Conservation (phyloP, 2,888 invertebrate species). For the Alloplasta piceator region DNA sequence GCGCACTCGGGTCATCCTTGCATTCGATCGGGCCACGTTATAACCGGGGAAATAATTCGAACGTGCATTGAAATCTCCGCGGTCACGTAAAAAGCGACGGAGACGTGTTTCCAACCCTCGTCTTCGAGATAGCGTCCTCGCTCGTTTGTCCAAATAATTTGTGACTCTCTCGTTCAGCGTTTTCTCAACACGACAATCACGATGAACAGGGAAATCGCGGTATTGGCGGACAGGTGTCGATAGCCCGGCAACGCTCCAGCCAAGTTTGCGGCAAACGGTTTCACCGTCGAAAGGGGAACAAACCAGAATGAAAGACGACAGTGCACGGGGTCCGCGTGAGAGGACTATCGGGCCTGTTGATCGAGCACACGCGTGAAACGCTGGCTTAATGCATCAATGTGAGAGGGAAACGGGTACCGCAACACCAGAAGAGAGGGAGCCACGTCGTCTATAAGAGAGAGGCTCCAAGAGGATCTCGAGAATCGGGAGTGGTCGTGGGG, state of each 20-base stretch:
- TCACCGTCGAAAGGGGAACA: not conserved
- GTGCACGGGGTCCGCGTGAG: slow-evolving; percentile 31
- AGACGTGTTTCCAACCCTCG: slow-evolving; percentile 36
- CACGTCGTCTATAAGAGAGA: not conserved
- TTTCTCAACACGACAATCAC: slow-evolving; percentile 34
- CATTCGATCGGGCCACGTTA: slow-evolving; percentile 33
- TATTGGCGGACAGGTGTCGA: slow-evolving; percentile 60
- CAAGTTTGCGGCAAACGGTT: not conserved
- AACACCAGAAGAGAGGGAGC: not conserved
- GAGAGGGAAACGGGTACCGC: slow-evolving; percentile 15
- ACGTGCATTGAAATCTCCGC: slow-evolving; percentile 29
- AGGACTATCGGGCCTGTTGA: slow-evolving; percentile 56
- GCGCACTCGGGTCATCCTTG: not conserved
- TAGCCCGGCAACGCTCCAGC: slow-evolving; percentile 17
- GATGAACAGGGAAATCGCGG: slow-evolving; percentile 57
- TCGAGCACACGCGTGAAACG: slow-evolving; percentile 63
- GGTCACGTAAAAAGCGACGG: not conserved
- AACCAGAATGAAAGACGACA: slow-evolving; percentile 32
- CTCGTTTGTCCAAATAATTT: slow-evolving; percentile 65
- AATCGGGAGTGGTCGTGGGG: slow-evolving; percentile 72
- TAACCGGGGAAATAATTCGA: slow-evolving; percentile 43
- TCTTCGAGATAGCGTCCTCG: slow-evolving; percentile 57
- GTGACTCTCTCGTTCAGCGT: slow-evolving; percentile 45
- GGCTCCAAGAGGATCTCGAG: slow-evolving; percentile 39
- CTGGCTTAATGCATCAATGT: slow-evolving; percentile 40